Percentiles rank a stretch among this genome's conserved stretches.
Conservation (phyloP, 92 coral and sea anemone genomes). For the Chrysogorgia sp. region DNA sequence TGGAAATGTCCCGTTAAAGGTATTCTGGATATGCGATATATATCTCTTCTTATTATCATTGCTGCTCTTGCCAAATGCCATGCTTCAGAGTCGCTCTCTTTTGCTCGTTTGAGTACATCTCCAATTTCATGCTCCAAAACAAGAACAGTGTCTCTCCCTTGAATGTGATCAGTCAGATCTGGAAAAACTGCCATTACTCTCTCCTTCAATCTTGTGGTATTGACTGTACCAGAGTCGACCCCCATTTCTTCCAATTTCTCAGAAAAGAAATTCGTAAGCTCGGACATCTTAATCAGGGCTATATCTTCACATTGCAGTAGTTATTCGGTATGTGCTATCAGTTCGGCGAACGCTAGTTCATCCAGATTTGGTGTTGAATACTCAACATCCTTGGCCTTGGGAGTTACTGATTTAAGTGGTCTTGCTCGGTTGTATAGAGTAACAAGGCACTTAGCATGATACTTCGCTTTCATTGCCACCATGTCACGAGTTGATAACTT, state of each 20-base stretch:
- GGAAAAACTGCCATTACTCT: background rate
- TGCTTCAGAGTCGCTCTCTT: conserved; percentile 61
- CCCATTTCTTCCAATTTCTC: conserved; percentile 6
- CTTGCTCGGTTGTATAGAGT: background rate
- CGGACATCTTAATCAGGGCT: conserved; percentile 48
- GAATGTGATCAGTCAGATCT: conserved; percentile 49
- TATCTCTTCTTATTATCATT: conserved; percentile 64
- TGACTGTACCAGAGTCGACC: background rate
- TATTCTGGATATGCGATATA: conserved; percentile 55
- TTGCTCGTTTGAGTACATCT: conserved; percentile 24
- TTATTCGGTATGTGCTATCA: conserved; percentile 43
- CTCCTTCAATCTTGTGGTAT: conserved; percentile 60
- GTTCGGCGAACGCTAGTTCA: background rate
- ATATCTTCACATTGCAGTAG: conserved; percentile 48
- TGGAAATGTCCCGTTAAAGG: conserved; percentile 57
- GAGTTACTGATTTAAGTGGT: background rate
- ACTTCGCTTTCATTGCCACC: conserved; percentile 47
- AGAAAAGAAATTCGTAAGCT: conserved; percentile 45
- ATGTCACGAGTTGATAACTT: conserved; percentile 54
- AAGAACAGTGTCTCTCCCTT: conserved; percentile 61
- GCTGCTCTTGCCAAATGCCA: conserved; percentile 66
- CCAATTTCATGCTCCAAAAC: conserved; percentile 67
- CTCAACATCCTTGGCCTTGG: background rate
- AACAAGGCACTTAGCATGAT: background rate
- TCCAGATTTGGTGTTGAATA: background rate